Evolutionary conservation across 64 coral and sea anemone species (phyloP).

Genomic region (Dendronephthya gigantea): DNA sequence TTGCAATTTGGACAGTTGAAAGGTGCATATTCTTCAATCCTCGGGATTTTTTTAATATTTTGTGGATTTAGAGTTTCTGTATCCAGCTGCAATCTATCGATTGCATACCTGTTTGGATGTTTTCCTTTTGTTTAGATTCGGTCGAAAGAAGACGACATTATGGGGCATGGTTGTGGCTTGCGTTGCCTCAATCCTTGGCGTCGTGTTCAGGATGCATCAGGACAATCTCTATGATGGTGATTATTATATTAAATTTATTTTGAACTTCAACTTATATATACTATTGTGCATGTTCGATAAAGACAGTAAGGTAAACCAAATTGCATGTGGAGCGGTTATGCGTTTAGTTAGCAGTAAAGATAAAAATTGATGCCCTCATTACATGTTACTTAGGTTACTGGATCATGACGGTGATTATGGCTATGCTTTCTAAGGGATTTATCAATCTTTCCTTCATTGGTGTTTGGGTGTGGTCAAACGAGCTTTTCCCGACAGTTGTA

Average conservation of each 20-base stretch:
- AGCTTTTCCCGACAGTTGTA: not conserved
- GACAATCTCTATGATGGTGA: not conserved
- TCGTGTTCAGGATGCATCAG: not conserved
- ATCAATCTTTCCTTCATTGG: not conserved
- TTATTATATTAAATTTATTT: not conserved
- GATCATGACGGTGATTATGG: not conserved
- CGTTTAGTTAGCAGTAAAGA: not conserved
- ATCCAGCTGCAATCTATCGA: not conserved
- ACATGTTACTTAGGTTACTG: not conserved
- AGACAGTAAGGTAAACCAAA: too few species aligned
- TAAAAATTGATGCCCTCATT: not conserved
- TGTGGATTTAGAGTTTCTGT: too few species aligned
- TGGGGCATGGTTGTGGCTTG: not conserved
- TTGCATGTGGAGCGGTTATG: too few species aligned
- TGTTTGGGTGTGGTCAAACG: not conserved
- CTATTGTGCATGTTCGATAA: too few species aligned
- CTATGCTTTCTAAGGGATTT: not conserved
- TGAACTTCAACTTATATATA: too few species aligned
- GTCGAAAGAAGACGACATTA: not conserved
- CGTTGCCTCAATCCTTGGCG: not conserved
- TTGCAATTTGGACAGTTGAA: conserved; percentile 64
- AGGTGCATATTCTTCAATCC: conserved; percentile 20
- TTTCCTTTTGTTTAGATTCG: not conserved
- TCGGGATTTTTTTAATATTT: not conserved
- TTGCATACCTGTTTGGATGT: not conserved